These are phyloP conservation scores for Pristionchus arcanus DNA, from an alignment of 2,888 invertebrate species.

Conservation along the genomic window DNA sequence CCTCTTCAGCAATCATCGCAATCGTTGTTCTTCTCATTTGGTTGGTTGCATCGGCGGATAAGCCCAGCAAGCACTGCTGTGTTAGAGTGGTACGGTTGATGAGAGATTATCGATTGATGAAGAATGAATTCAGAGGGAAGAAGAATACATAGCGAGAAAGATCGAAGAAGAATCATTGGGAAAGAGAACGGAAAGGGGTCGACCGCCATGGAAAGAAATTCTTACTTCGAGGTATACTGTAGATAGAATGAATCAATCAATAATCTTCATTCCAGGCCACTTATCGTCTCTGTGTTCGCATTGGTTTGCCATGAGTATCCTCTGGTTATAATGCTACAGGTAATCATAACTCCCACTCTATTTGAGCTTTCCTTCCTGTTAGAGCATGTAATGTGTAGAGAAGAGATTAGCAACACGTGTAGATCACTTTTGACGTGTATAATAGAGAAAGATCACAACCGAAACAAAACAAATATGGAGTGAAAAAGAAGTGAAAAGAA, in stretches of 20 bases:
- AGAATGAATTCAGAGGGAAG: slow-evolving; percentile 65
- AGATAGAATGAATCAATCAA: not conserved
- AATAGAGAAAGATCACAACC: not conserved
- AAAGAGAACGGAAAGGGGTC: slow-evolving; percentile 70
- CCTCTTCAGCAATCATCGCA: slow-evolving; percentile 24
- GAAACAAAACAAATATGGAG: slow-evolving; percentile 4
- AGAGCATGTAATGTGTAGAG: not conserved
- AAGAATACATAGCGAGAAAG: slow-evolving; percentile 72
- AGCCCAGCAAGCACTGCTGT: slow-evolving; percentile 77
- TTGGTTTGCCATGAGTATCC: slow-evolving; percentile 77
- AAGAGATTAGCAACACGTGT: not conserved
- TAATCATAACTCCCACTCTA: slow-evolving; percentile 48
- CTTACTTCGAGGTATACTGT: slow-evolving; percentile 55
- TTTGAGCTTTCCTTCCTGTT: not conserved
- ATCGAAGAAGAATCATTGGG: slow-evolving; percentile 75
- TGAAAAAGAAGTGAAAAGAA: not conserved
- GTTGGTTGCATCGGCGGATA: slow-evolving; percentile 76
- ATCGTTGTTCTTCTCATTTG: slow-evolving; percentile 73
- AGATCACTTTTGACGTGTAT: not conserved
- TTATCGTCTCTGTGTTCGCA: slow-evolving; percentile 75
- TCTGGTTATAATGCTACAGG: slow-evolving; percentile 75
- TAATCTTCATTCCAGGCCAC: slow-evolving; percentile 60
- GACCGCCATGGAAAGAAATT: slow-evolving; percentile 73
- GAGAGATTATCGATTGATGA: not conserved
- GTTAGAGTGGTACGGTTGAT: slow-evolving; percentile 63